Evolutionary conservation across 1,140 invertebrate species (phyloP).

Genomic region (Drosophila murphyi): DNA sequence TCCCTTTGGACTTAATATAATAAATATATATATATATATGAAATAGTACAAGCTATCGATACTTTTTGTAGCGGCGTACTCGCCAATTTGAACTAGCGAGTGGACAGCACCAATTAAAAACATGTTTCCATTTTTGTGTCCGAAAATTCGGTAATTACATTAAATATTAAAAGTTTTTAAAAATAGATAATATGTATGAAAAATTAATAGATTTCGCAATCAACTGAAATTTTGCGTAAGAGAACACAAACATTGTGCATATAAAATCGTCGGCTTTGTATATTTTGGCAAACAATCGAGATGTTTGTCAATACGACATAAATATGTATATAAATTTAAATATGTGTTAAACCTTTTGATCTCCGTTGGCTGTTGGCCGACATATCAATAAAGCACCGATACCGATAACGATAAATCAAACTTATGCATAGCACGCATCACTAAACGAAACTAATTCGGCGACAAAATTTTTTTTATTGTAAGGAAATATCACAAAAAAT

Average conservation of each 20-base stretch:
- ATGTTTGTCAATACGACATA: slow-evolving; percentile 1
- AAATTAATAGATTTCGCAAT: slow-evolving; percentile 1
- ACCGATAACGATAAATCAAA: slow-evolving; percentile 49
- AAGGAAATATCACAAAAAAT: slow-evolving; percentile 34
- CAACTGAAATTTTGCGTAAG: background rate
- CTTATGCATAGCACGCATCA: slow-evolving; percentile 36
- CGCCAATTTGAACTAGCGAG: background rate
- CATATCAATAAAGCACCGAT: slow-evolving; percentile 19
- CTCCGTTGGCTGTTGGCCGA: background rate
- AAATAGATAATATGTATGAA: background rate
- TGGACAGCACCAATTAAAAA: slow-evolving; percentile 25
- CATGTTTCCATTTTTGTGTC: slow-evolving; percentile 22
- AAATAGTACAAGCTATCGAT: slow-evolving; percentile 9
- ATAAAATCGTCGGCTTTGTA: background rate
- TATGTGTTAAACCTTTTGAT: slow-evolving; percentile 20
- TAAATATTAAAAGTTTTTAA: slow-evolving; percentile 1
- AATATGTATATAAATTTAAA: slow-evolving; percentile 12
- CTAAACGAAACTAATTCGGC: slow-evolving; percentile 59
- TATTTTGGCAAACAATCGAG: background rate
- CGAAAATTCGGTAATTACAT: slow-evolving; percentile 10
- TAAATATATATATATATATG: too few species aligned
- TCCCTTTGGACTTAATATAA: too few species aligned
- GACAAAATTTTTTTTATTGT: slow-evolving; percentile 52
- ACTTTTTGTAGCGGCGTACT: background rate
- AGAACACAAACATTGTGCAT: background rate